Conservation (phyloP, 2,888 invertebrate genomes). For the Plebejus argus region DNA sequence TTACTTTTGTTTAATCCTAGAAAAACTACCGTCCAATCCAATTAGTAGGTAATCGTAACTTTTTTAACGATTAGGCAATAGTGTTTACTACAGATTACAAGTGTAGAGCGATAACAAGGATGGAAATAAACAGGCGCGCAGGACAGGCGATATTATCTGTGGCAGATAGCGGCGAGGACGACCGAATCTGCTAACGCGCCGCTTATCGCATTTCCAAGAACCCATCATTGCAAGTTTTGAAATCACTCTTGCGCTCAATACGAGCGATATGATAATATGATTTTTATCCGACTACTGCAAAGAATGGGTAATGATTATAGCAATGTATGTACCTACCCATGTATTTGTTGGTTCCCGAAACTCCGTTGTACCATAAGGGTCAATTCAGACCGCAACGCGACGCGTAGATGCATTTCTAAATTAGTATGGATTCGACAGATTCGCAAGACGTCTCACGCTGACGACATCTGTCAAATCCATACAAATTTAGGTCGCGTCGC, state of each 20-base stretch:
- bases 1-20: neutral
- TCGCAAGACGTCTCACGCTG: too few relatives aligned
- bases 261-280: neutral
- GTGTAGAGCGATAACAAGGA: neutral
- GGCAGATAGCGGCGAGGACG: constrained; percentile 59
- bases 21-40: neutral
- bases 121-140: constrained; percentile 38
- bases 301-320: neutral
- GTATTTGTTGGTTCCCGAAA: too few relatives aligned
- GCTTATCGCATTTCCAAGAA: constrained; percentile 74
- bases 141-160: constrained; percentile 56
- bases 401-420: too few relatives aligned
- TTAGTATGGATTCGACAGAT: too few relatives aligned
- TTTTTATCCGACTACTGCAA: neutral
- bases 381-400: too few relatives aligned
- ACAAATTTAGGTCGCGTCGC: too few relatives aligned
- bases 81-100: neutral
- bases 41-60: neutral
- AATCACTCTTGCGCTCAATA: constrained; percentile 46
- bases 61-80: neutral
- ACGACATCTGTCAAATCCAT: too few relatives aligned
- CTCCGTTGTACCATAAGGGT: too few relatives aligned
- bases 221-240: constrained; percentile 68
- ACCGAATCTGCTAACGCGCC: constrained; percentile 62
- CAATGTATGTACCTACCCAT: too few relatives aligned